Evolutionary conservation across 2,797 vertebrate genomes (phyloP), one percentile per base, ranked within the genome.

Genomic region (Chaunax sp.): DNA sequence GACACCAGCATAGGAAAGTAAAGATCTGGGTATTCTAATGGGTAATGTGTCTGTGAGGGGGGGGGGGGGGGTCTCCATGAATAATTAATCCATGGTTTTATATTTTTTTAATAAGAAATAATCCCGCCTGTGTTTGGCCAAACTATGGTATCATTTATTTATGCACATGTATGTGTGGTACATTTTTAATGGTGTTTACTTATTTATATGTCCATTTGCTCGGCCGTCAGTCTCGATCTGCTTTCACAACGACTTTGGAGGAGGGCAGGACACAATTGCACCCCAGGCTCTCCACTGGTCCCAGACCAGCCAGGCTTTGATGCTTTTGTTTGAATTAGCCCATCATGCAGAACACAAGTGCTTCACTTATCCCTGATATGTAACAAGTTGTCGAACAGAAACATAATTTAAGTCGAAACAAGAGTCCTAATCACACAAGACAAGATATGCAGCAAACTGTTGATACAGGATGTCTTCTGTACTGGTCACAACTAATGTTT

Each of bases 181-280:
- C 77, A 87, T 85, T 78, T 87, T 89, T 87, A 71, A 87, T 77
- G 54, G 8, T 62, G 61, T 87, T 91, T 80, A 90, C 72, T 88
- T 83, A 90, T 91, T 90, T 78, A 91, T 92, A 77, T 75, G 41
- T 77, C 82, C 58, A 83, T 90, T 86, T 83, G 79, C 80, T 49
- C 7, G 16, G 64, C 82, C 81, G 78, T 77, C 60, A 3, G 55
- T 75, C 65, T 82, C 41, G 3, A 66, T 82, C 23, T 60, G 30
- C 5, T 60, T 78, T 63, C 23, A 10, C 43, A 50, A 44, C 4
- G 0, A 41, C 40, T 9, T 18, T 15, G 19, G 41, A 55, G 62
- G 54, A 65, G 9, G 9, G 14, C 52, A 22, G 47, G 37, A 62
- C 60, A 50, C 25, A 13, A 1, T 63, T 3, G 2, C 45, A 3